A percentile compares a stretch with the other conserved stretches of the same genome.
Evolutionary conservation across 2,888 invertebrate genomes (phyloP).

Genomic region (Melanostoma mellinum): DNA sequence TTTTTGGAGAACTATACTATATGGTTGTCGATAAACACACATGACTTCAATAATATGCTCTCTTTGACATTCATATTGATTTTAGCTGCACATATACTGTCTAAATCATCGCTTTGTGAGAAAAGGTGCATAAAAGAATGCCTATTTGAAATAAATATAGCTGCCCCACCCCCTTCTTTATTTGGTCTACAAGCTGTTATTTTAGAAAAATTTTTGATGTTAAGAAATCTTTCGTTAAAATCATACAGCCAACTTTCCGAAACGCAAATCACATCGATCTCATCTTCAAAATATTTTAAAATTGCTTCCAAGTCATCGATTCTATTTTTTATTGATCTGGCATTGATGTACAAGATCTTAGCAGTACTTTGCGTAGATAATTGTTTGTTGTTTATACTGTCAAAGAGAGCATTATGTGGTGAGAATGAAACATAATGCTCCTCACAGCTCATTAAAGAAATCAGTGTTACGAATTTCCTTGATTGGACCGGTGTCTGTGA

Average conservation of each 20-base stretch:
- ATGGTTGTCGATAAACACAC: slow-evolving; percentile 7
- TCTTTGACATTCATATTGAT: slow-evolving; percentile 1
- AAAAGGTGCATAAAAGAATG: slow-evolving; percentile 16
- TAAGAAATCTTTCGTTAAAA: slow-evolving; percentile 9
- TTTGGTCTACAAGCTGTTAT: slow-evolving; percentile 13
- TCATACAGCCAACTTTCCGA: slow-evolving; percentile 10
- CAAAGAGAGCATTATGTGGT: slow-evolving; percentile 2
- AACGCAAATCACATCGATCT: slow-evolving; percentile 2
- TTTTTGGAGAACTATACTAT: background rate
- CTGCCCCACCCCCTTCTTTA: slow-evolving; percentile 8
- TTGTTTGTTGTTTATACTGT: slow-evolving; percentile 7
- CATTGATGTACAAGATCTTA: slow-evolving; percentile 10
- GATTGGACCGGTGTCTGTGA: slow-evolving; percentile 15
- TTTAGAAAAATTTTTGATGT: slow-evolving; percentile 9
- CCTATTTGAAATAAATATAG: slow-evolving; percentile 15
- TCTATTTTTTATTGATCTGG: slow-evolving; percentile 9
- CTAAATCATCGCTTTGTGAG: slow-evolving; percentile 5
- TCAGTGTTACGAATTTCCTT: slow-evolving; percentile 7
- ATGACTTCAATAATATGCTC: background rate
- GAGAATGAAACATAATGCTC: too few species aligned
- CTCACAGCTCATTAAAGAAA: too few species aligned
- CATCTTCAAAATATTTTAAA: background rate
- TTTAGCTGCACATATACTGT: slow-evolving; percentile 8
- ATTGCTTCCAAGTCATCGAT: slow-evolving; percentile 10
- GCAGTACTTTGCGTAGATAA: slow-evolving; percentile 2